Percentiles rank a stretch among this genome's conserved stretches.
These are phyloP conservation scores for Sitta carolinensis DNA, from an alignment of 2,797 vertebrate species.

Conservation along the genomic window DNA sequence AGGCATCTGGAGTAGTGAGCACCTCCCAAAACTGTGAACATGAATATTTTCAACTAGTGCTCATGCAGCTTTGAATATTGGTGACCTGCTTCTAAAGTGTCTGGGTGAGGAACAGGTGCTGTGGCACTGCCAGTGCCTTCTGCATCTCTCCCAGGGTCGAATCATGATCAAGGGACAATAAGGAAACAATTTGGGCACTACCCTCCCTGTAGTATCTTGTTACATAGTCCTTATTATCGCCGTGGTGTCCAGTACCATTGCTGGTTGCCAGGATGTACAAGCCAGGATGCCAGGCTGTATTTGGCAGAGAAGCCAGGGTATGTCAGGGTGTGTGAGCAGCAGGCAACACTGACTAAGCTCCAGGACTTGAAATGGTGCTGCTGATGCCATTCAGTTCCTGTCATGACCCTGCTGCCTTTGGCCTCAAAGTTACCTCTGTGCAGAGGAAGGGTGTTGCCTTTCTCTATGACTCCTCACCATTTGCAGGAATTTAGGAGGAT, in stretches of 20 bases:
- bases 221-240: background rate
- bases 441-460: conserved; percentile 41
- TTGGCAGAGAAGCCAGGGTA: background rate
- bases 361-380: background rate
- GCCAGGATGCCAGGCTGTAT: background rate
- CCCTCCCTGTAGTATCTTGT: background rate
- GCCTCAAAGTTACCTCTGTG: background rate
- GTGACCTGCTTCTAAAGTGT: conserved; percentile 19
- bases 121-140: background rate
- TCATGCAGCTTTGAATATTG: background rate
- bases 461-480: background rate
- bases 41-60: conserved; percentile 25
- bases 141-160: background rate
- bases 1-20: background rate
- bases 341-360: conserved; percentile 18
- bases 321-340: background rate
- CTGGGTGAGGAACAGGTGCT: background rate
- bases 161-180: background rate
- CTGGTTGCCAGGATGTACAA: background rate
- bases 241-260: background rate
- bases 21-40: background rate
- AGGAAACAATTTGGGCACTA: background rate
- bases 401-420: background rate
- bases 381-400: background rate
- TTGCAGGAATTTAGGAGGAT: background rate